Conservation (phyloP, 1,140 invertebrate genomes). For the Steinernema khuongi region DNA sequence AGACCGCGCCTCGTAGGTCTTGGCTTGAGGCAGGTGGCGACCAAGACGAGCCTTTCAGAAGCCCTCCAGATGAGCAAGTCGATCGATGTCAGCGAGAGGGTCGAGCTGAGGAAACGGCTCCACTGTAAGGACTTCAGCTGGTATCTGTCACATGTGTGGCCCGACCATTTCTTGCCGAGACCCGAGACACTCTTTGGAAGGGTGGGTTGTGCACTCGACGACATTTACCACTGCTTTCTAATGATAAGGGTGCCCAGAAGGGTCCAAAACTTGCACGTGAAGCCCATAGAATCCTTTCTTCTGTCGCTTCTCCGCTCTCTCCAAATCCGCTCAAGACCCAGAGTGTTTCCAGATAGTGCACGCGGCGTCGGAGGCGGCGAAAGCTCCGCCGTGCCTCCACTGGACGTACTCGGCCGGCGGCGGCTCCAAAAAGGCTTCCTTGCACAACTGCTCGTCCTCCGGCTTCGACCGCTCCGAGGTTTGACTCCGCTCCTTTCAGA, state of each 20-base stretch:
- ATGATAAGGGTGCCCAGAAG: too few species aligned
- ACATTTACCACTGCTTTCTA: too few species aligned
- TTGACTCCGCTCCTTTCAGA: constrained; percentile 33
- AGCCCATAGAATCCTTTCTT: constrained; percentile 3
- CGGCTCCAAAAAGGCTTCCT: constrained; percentile 20
- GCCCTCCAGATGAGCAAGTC: constrained; percentile 65
- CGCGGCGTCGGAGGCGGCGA: background rate
- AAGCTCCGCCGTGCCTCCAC: background rate
- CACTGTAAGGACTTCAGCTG: constrained; percentile 89
- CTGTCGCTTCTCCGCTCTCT: constrained; percentile 1
- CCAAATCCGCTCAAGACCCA: constrained; percentile 8
- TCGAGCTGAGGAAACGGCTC: constrained; percentile 71
- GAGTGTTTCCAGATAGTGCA: constrained; percentile 22
- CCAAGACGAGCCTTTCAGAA: constrained; percentile 60
- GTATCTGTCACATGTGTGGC: constrained; percentile 92
- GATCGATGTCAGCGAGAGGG: constrained; percentile 66
- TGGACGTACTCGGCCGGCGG: constrained; percentile 22
- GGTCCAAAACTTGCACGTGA: background rate
- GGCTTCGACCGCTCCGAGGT: constrained; percentile 44
- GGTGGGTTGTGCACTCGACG: constrained; percentile 64
- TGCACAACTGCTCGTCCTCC: constrained; percentile 6
- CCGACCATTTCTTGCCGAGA: constrained; percentile 83
- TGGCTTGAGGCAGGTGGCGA: background rate
- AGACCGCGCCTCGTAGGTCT: constrained; percentile 85
- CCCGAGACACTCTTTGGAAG: constrained; percentile 75